phyloP scores from a whole-genome alignment of 2,113 vertebrate species.

The Ageneiosus marmoratus region DNA sequence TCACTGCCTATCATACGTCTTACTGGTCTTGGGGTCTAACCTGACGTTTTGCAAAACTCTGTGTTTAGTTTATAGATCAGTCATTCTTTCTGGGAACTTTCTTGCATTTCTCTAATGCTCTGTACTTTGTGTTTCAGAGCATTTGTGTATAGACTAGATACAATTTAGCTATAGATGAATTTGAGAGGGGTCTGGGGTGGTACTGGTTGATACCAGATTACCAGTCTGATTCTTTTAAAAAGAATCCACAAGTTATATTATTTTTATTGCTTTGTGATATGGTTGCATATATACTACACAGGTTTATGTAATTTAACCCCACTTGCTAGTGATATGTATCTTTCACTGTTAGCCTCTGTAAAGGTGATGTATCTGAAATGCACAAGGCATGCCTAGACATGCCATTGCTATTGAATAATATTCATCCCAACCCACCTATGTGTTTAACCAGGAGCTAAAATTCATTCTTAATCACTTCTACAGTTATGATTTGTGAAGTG shows the following conservation, averaged over 20 bases:
- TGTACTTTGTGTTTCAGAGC: no score
- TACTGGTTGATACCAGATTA: no score
- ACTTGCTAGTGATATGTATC: not conserved
- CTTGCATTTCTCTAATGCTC: no score
- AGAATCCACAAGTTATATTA: not conserved
- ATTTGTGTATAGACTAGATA: no score
- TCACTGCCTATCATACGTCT: not conserved
- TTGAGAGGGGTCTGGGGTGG: no score
- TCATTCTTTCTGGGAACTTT: not conserved
- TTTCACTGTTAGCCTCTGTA: not conserved
- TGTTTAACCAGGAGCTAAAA: not conserved
- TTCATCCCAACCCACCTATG: not conserved
- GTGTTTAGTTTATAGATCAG: not conserved
- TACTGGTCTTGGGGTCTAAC: not conserved
- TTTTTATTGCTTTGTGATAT: not conserved
- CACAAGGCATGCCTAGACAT: constrained; percentile 10
- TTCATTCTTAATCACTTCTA: not conserved
- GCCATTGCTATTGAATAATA: constrained; percentile 5
- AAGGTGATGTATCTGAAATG: not conserved
- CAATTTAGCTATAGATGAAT: no score
- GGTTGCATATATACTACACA: not conserved
- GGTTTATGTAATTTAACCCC: not conserved
- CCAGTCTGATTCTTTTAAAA: not conserved
- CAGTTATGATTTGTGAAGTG: not conserved
- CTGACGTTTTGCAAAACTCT: not conserved